These are phyloP conservation scores for Denticeps clupeoides DNA, from an alignment of 2,797 vertebrate genomes.

Conservation along the genomic window DNA sequence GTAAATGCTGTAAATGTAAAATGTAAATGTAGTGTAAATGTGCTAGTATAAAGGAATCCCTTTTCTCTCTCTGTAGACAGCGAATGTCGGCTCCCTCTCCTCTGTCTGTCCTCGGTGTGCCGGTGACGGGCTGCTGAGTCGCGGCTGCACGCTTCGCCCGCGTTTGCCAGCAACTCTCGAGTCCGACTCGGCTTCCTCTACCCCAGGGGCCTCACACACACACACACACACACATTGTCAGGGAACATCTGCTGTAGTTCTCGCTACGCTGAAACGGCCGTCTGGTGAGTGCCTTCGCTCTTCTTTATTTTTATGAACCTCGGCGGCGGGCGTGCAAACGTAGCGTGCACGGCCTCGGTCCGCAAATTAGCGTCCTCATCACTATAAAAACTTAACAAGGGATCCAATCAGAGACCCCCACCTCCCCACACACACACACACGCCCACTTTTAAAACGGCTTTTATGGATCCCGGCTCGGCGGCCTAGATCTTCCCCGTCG, in stretches of 20 bases:
- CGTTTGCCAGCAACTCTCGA: slow-evolving; percentile 1
- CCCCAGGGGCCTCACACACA: slow-evolving; percentile 20
- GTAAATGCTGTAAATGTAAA: too few species aligned
- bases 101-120: slow-evolving; percentile 2
- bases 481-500: neutral
- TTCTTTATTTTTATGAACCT: neutral
- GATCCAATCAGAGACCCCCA: slow-evolving; percentile 11
- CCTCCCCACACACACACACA: neutral
- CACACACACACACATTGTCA: slow-evolving; percentile 17
- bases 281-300: neutral
- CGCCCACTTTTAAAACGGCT: neutral
- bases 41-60: too few species aligned
- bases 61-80: too few species aligned
- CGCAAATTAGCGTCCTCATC: slow-evolving; percentile 16
- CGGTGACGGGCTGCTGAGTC: neutral
- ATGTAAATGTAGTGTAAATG: too few species aligned
- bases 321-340: neutral
- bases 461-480: neutral
- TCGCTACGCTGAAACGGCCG: neutral
- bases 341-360: slow-evolving; percentile 1
- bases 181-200: slow-evolving; percentile 18
- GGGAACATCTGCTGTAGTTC: slow-evolving; percentile 31
- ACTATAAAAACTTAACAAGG: slow-evolving; percentile 21
- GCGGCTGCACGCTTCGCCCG: slow-evolving; percentile 19
- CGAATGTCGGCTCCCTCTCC: too few species aligned